Evolutionary conservation across 2,797 vertebrate genomes (phyloP), one percentile per base, ranked within the genome.

Genomic region (Tapirus indicus): DNA sequence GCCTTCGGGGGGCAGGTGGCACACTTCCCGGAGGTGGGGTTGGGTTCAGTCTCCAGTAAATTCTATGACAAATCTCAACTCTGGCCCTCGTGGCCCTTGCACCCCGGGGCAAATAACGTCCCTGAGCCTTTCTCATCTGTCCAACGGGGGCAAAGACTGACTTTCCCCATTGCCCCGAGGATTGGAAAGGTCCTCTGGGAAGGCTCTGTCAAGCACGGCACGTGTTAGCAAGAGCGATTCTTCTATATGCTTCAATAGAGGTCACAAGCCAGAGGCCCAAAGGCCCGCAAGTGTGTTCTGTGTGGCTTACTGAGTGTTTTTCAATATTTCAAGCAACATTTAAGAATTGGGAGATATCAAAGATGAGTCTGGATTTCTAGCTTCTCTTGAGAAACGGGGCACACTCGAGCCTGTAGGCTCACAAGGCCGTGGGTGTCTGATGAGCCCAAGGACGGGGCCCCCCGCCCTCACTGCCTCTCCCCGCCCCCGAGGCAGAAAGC

Each of bases 161-260:
- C 4, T 6, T 3, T n/a, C 41, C 60, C 54, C 44, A 38, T 18
- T 5, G 49, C 14, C 8, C 32, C 7, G 41, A 38, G 38, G 29
- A 5, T 0, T 8, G 21, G 52, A 52, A 11, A 41, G 5, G 2
- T n/a, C 47, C 7, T 27, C 5, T 2, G 11, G 17, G 69, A 29
- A 78, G 83, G 62, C n/a, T n/a, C 68, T 2, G 2, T 32, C 20
- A 0, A 8, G 27, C 60, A 49, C 0, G 0, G 82, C 82, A 18
- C 13, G 2, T 0, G 4, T 8, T 0, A 1, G n/a, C 7, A 1
- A 41, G 1, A 27, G 41, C 0, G 14, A n/a, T 0, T 84, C 44
- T 79, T n/a, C 47, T 1, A 0, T 1, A 1, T 10, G 62, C 38
- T 29, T 56, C 66, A 47, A 2, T 0, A 0, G 64, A n/a, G 54